phyloP scores from a whole-genome alignment of 2,888 invertebrate genomes.

The Nephrocerus scutellatus region DNA sequence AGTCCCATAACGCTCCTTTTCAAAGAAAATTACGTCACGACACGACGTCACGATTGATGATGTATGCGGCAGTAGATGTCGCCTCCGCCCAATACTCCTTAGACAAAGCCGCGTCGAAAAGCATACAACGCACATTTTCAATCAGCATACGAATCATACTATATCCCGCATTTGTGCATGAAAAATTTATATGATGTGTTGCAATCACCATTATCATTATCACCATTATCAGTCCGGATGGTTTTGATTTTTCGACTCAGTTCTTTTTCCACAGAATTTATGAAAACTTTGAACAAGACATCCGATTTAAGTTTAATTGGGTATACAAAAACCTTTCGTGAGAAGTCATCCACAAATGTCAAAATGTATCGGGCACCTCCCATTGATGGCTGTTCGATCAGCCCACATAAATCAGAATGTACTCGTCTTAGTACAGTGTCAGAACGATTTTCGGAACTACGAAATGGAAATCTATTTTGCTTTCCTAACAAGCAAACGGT shows the following conservation, averaged over 20 bases:
- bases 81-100: constrained; percentile 19
- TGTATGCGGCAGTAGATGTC: constrained; percentile 16
- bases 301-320: too few relatives aligned
- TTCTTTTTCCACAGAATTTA: too few relatives aligned
- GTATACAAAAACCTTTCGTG: too few relatives aligned
- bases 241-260: neutral
- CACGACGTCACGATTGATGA: constrained; percentile 14
- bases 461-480: neutral
- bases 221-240: neutral
- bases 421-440: constrained; percentile 1
- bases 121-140: constrained; percentile 13
- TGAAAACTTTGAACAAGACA: too few relatives aligned
- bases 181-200: neutral
- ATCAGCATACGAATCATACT: constrained; percentile 9
- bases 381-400: neutral
- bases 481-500: constrained; percentile 6
- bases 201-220: neutral
- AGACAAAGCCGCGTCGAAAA: constrained; percentile 8
- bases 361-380: constrained; percentile 8
- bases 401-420: constrained; percentile 4
- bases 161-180: constrained; percentile 6
- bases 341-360: too few relatives aligned
- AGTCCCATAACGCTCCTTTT: constrained; percentile 1
- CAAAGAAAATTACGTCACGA: constrained; percentile 12
- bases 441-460: constrained; percentile 1